Conservation (phyloP, 2,797 vertebrate genomes). For the Alexandromys oeconomus region DNA sequence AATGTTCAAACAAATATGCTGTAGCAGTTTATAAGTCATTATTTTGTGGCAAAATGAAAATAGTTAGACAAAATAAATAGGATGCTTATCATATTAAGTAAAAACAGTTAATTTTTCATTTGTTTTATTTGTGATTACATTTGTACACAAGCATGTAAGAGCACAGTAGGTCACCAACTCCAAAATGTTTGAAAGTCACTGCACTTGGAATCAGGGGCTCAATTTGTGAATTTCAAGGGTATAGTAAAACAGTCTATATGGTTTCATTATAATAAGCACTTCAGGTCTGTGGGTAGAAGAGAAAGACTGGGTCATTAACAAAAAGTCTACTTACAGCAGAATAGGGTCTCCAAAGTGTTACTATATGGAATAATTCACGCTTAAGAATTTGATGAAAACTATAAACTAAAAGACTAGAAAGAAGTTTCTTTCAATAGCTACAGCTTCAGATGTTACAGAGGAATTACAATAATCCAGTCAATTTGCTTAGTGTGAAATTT, state of each 20-base stretch:
- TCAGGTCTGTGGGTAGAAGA: constrained; percentile 28
- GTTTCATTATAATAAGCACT: constrained; percentile 41
- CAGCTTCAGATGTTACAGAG: background rate
- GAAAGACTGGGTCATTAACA: constrained; percentile 61
- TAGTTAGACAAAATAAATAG: background rate
- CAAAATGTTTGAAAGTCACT: constrained; percentile 25
- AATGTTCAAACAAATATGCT: background rate
- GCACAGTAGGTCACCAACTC: background rate
- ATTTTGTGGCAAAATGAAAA: constrained; percentile 18
- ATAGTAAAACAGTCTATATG: constrained; percentile 15
- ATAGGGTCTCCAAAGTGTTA: constrained; percentile 52
- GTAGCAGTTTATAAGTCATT: background rate
- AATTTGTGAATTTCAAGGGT: background rate
- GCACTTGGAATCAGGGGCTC: background rate
- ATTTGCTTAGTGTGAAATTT: constrained; percentile 56
- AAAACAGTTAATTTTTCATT: background rate
- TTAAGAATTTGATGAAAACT: constrained; percentile 49
- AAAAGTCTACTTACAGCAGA: constrained; percentile 35
- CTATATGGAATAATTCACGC: constrained; percentile 49
- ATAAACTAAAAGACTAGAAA: constrained; percentile 49
- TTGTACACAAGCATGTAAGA: background rate
- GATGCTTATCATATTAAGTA: background rate
- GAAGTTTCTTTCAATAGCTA: constrained; percentile 32
- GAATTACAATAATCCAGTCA: constrained; percentile 40
- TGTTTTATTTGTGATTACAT: background rate